Conservation (phyloP, 2,888 invertebrate species). For the Margaritifera margaritifera region DNA sequence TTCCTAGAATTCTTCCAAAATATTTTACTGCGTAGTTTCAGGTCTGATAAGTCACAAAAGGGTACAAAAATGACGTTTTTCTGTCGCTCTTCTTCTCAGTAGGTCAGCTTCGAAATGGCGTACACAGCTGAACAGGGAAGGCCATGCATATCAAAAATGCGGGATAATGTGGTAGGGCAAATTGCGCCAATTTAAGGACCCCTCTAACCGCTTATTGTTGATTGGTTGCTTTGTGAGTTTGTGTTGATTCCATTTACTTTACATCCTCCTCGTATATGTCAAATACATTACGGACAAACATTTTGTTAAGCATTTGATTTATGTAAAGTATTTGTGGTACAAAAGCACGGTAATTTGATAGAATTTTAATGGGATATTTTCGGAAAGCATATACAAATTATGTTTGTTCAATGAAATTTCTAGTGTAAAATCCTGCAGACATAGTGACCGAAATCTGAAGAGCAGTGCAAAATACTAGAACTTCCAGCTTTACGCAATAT, state of each 20-base stretch:
- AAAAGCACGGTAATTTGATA: too few relatives aligned
- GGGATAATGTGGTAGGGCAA: conserved; percentile 30
- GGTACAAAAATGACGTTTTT: neutral
- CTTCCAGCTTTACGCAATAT: too few relatives aligned
- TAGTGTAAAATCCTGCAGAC: too few relatives aligned
- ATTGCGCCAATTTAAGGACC: conserved; percentile 27
- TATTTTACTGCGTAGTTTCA: conserved; percentile 3
- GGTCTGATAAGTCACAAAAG: conserved; percentile 1
- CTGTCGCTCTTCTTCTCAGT: neutral
- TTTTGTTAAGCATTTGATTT: too few relatives aligned
- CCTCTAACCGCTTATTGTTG: conserved; percentile 28
- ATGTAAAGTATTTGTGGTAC: too few relatives aligned
- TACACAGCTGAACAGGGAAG: conserved; percentile 35
- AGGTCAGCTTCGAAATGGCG: conserved; percentile 31
- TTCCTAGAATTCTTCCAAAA: too few relatives aligned
- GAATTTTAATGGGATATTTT: too few relatives aligned
- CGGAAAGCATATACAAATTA: too few relatives aligned
- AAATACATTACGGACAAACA: too few relatives aligned
- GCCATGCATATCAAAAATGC: conserved; percentile 53
- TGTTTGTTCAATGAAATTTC: too few relatives aligned
- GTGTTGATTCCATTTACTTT: conserved; percentile 1
- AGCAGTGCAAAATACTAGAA: too few relatives aligned
- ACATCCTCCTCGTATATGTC: conserved; percentile 8
- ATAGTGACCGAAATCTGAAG: too few relatives aligned
- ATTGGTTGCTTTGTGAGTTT: conserved; percentile 23